Conservation (phyloP, 2,797 vertebrate genomes). For the Onychomys leucogaster region DNA sequence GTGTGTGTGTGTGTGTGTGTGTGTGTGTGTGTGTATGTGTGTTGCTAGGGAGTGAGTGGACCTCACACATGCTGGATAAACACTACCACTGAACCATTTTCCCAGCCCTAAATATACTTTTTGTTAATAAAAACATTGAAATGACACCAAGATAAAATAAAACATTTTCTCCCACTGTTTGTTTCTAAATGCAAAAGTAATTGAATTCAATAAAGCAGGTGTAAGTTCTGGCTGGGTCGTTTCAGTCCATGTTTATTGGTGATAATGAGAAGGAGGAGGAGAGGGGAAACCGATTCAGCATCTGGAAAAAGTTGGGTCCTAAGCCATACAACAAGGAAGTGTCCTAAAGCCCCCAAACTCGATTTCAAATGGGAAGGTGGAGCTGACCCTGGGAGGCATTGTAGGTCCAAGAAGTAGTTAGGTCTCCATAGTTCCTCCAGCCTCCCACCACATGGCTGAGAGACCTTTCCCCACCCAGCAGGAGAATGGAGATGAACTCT, state of each 20-base stretch:
- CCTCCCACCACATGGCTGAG: not conserved
- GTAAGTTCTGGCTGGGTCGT: not conserved
- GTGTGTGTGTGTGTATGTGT: not conserved
- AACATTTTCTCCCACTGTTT: conserved; percentile 17
- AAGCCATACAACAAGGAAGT: not conserved
- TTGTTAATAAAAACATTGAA: not conserved
- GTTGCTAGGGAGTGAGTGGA: not conserved
- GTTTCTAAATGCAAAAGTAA: not conserved
- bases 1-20: no score
- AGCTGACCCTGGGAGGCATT: not conserved
- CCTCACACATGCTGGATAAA: not conserved
- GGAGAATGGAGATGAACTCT: not conserved
- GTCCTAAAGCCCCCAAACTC: not conserved
- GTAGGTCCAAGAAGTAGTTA: not conserved
- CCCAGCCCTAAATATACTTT: not conserved
- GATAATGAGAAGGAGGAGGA: not conserved
- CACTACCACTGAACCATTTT: not conserved
- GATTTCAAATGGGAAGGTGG: not conserved
- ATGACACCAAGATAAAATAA: not conserved
- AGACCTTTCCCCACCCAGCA: not conserved
- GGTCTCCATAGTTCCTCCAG: not conserved
- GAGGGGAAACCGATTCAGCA: not conserved
- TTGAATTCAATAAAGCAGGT: not conserved
- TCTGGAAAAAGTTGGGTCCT: not conserved
- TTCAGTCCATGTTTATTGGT: not conserved